phyloP scores from a whole-genome alignment of 2,797 vertebrate species.

The Cyclura pinguis region DNA sequence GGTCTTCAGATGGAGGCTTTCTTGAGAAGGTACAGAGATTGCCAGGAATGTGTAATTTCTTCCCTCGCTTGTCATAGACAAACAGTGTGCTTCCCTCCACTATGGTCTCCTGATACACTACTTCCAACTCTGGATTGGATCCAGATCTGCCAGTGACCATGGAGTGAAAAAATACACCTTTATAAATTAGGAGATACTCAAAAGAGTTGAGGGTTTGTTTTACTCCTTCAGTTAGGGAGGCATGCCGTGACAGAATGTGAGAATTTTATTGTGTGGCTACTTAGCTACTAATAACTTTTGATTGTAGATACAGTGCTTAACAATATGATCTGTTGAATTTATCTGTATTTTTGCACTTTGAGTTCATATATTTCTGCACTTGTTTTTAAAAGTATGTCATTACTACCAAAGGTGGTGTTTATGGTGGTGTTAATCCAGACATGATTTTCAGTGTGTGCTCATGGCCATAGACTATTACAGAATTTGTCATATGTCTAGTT shows the following conservation, averaged over 20 bases:
- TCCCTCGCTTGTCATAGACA: constrained; percentile 38
- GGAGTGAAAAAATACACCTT: constrained; percentile 5
- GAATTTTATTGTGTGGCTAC: constrained; percentile 26
- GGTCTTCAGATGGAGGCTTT: constrained; percentile 33
- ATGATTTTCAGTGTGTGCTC: constrained; percentile 64
- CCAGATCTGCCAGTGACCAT: constrained; percentile 16
- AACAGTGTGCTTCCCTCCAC: constrained; percentile 28
- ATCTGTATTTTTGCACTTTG: constrained; percentile 71
- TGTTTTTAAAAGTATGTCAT: constrained; percentile 69
- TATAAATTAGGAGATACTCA: not conserved
- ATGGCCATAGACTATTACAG: constrained; percentile 57
- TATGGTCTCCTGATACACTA: constrained; percentile 5
- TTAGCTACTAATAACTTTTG: constrained; percentile 68
- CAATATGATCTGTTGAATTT: constrained; percentile 64
- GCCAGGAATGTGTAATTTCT: constrained; percentile 23
- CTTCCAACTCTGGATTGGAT: constrained; percentile 33
- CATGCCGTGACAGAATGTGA: constrained; percentile 25
- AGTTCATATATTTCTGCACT: constrained; percentile 73
- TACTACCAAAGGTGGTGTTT: constrained; percentile 72
- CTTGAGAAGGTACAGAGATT: not conserved
- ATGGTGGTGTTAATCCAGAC: constrained; percentile 62
- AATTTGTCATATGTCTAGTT: constrained; percentile 50
- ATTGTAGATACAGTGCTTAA: constrained; percentile 72
- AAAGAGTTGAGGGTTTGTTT: not conserved
- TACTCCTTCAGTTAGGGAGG: not conserved